Conservation (phyloP, 2,797 vertebrate genomes). For the Chaetophractus vellerosus region DNA sequence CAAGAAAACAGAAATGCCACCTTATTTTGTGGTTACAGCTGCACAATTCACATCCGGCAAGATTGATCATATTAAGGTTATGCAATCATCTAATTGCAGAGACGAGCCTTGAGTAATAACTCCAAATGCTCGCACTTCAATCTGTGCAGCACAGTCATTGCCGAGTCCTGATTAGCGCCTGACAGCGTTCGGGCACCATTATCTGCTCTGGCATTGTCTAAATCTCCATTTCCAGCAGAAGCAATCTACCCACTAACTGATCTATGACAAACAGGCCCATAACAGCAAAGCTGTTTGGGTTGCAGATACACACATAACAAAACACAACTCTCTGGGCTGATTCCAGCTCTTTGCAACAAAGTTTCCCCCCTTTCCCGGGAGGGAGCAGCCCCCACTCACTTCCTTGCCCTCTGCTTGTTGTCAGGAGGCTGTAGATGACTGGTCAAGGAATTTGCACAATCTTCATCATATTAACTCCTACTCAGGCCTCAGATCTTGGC, state of each 20-base stretch:
- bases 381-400: neutral
- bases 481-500: neutral
- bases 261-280: conserved; percentile 88
- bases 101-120: conserved; percentile 91
- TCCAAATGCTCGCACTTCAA: conserved; percentile 89
- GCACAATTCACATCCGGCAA: conserved; percentile 91
- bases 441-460: conserved; percentile 19
- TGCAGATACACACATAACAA: conserved; percentile 84
- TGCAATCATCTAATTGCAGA: conserved; percentile 92
- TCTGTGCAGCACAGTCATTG: conserved; percentile 88
- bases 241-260: conserved; percentile 90
- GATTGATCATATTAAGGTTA: conserved; percentile 92
- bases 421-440: conserved; percentile 55
- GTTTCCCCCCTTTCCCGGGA: conserved; percentile 45
- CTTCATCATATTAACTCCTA: conserved; percentile 7
- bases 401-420: neutral
- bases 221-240: conserved; percentile 90
- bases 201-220: conserved; percentile 88
- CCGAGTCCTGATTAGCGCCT: conserved; percentile 90
- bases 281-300: conserved; percentile 86
- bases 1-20: conserved; percentile 92
- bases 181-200: conserved; percentile 88
- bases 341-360: conserved; percentile 80
- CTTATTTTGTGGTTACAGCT: conserved; percentile 92
- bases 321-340: conserved; percentile 75